Evolutionary conservation across 2,113 vertebrate genomes (phyloP), one percentile per base, ranked within the genome.

Genomic region (Blennius ocellaris): DNA sequence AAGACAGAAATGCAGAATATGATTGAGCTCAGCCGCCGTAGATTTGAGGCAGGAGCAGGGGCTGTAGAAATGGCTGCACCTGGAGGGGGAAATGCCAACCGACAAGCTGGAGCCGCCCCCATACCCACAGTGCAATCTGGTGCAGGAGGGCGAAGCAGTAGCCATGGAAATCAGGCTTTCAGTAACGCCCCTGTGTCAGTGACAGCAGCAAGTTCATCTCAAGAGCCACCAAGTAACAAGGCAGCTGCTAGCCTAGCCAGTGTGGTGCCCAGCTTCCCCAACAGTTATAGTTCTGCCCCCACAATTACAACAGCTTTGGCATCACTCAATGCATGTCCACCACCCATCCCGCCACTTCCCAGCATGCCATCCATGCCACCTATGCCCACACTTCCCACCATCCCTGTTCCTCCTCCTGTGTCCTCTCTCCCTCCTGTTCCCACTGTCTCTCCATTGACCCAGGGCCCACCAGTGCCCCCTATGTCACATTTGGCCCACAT

Each of bases 1-100:
- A 99, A 99, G 94, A 99, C 97, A 11, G 97, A 99, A 94, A 99
- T 99, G 98, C 98, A 99, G 85, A 99, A 98, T 89, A 99, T 99
- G 97, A 99, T 99, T 88, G 98, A 99, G 91, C 95, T 98, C 73
- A 99, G 98, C 85, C 97, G 98, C 73, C 97, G 98, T 85, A 96
- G 98, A 80, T 99, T 99, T 52, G 97, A 99, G 93, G 96, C 96
- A 44, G 90, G 66, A 90, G 94, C 90, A 92, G 95, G 90, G 0
- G 64, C 84, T 21, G 93, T 93, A 84, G 97, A 99, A 87, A 93
- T 95, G 51, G 92, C 96, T 16, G 90, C 96, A 21, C 54, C 87
- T 36, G 87, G 96, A 74, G 54, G 73, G 30, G 95, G 95, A 84
- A 97, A 96, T 75, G 92, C 94, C 79, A 96, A 92, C 88, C 94